Percentiles rank a stretch among this genome's conserved stretches.
Evolutionary conservation across 2,113 vertebrate genomes (phyloP).

Genomic region (Hirundichthys speculiger): DNA sequence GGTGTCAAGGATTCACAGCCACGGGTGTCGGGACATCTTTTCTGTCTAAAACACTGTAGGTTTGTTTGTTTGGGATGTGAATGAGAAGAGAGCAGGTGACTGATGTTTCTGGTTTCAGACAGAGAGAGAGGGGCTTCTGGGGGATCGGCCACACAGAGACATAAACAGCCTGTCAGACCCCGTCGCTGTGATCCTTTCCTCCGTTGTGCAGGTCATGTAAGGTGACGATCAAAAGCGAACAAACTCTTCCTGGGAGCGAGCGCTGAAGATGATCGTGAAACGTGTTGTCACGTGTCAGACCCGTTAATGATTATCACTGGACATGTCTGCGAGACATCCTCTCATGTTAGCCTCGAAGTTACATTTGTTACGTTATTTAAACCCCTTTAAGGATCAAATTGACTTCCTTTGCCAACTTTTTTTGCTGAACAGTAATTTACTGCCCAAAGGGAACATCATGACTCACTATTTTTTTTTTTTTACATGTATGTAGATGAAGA

Average conservation of each 20-base stretch:
- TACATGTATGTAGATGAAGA: too few species aligned
- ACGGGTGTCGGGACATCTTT: too few species aligned
- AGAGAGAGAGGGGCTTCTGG: too few species aligned
- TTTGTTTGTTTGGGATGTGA: too few species aligned
- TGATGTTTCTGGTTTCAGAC: too few species aligned
- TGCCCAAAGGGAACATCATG: too few species aligned
- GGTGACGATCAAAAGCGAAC: neutral
- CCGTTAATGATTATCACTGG: neutral
- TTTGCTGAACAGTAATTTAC: neutral
- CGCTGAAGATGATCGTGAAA: constrained; percentile 15
- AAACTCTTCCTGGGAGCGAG: constrained; percentile 8
- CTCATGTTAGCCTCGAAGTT: neutral
- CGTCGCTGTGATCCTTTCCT: neutral
- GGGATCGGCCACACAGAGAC: too few species aligned
- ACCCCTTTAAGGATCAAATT: neutral
- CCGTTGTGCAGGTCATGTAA: constrained; percentile 1
- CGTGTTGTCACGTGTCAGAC: constrained; percentile 17
- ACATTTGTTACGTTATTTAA: neutral
- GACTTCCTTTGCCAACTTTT: constrained; percentile 1
- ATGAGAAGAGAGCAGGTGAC: too few species aligned
- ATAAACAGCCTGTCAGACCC: too few species aligned
- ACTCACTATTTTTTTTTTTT: too few species aligned
- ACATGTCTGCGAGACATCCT: neutral
- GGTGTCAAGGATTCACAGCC: too few species aligned
- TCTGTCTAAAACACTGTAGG: too few species aligned